These are phyloP conservation scores for Carcinoscorpius rotundicauda DNA, from an alignment of 1,140 invertebrate genomes.

Conservation along the genomic window DNA sequence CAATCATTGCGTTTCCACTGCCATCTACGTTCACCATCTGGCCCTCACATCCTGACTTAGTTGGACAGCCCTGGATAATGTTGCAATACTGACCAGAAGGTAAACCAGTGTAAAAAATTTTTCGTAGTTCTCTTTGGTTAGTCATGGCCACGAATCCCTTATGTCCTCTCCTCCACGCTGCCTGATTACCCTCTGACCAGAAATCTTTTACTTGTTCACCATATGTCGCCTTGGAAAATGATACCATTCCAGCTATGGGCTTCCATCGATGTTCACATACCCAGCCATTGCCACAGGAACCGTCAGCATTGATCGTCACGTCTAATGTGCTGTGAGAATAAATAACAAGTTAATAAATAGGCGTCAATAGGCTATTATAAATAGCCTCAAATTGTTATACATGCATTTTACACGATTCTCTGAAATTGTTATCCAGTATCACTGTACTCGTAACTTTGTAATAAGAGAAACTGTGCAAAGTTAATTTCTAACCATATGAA, in stretches of 20 bases:
- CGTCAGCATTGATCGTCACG: constrained; percentile 49
- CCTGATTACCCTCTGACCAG: constrained; percentile 60
- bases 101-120: constrained; percentile 47
- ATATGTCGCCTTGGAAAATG: constrained; percentile 51
- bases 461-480: too few species aligned
- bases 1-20: constrained; percentile 41
- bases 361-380: too few species aligned
- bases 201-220: constrained; percentile 37
- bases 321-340: constrained; percentile 44
- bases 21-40: constrained; percentile 48
- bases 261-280: constrained; percentile 61
- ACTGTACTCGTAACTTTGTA: too few species aligned
- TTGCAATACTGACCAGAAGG: constrained; percentile 71
- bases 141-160: constrained; percentile 62
- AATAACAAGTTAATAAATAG: too few species aligned
- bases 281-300: constrained; percentile 63
- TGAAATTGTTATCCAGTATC: too few species aligned
- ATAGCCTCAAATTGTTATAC: too few species aligned
- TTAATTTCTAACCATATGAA: too few species aligned
- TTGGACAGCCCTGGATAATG: constrained; percentile 57
- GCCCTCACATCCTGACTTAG: constrained; percentile 52
- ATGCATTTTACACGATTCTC: too few species aligned
- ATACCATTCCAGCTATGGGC: constrained; percentile 44
- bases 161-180: constrained; percentile 56
- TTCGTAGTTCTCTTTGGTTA: constrained; percentile 27